Base-by-base conservation (phyloP, 2,888 invertebrate genomes). In the Erebia epiphron region DNA sequence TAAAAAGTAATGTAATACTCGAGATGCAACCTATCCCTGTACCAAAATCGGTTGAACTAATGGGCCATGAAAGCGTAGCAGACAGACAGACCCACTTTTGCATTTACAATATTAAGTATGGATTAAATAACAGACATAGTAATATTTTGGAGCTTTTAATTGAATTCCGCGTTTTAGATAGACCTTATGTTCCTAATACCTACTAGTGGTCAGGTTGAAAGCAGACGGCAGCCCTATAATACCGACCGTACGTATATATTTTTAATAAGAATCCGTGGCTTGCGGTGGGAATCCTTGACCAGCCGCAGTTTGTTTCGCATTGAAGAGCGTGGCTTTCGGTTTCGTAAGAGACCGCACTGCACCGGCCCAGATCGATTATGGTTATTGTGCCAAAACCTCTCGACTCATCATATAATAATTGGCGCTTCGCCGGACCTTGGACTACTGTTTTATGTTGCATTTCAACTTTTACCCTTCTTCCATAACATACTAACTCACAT, bases 261-360 rank as follows among this genome's bases (percentile, higher is more conserved):
- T 61, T 67, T 67, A 26, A 50, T 66, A 35, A 65, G 52, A 63
- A 67, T 43, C 61, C 61, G 68, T 41, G 67, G 49, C 60, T 67
- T 67, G 67, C 63, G 67, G 69, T 71, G 58, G 68, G 62, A 68
- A 74, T 74, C 88, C 88, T 89, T 89, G 89, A 87, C 88, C 89
- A 82, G 81, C 75, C 78, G 77, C 78, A 79, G 84, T 74, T 82
- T 80, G 83, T 84, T 85, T 85, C 87, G 85, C 83, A 82, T 82
- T 80, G 83, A 82, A 80, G 80, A 80, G 79, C 79, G 80, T 74
- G 79, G 83, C 83, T 86, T 85, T 87, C 83, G 83, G 83, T 91
- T 90, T 90, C 88, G 87, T 85, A 90, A 90, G 78, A 77, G 79
- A 73, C 82, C 79, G 80, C 82, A 83, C 80, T 83, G 80, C 84